Evolutionary conservation across 2,113 vertebrate genomes (phyloP).

Genomic region (Donacobius atricapilla): DNA sequence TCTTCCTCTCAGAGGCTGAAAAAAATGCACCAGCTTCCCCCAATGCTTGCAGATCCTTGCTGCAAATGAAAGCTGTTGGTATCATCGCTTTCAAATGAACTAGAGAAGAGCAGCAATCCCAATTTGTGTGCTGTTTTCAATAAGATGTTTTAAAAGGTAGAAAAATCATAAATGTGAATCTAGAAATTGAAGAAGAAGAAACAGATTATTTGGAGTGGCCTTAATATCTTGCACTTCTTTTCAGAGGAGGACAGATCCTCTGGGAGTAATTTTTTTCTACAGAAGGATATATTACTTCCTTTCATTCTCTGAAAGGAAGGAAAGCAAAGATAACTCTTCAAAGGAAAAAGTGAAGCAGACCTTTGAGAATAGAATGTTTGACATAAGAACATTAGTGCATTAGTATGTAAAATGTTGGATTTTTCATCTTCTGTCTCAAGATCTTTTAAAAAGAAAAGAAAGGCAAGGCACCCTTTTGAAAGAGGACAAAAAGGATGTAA

Average conservation of each 20-base stretch:
- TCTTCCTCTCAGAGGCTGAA: neutral
- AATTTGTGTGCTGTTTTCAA: neutral
- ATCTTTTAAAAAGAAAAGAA: neutral
- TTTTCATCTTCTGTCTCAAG: constrained; percentile 10
- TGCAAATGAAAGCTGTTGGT: neutral
- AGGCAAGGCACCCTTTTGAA: neutral
- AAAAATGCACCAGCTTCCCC: neutral
- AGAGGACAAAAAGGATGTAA: neutral
- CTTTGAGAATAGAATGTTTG: neutral
- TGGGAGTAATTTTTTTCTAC: neutral
- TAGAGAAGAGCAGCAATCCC: neutral
- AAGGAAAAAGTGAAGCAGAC: neutral
- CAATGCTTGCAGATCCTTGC: neutral
- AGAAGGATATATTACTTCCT: neutral
- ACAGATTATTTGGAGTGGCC: neutral
- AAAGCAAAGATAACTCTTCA: neutral
- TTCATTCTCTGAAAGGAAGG: neutral
- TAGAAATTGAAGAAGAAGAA: neutral
- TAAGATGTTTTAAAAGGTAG: neutral
- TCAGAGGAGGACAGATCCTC: neutral
- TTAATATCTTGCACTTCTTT: neutral
- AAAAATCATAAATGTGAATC: neutral
- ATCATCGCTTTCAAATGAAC: neutral
- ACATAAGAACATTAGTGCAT: neutral
- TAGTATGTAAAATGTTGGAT: neutral